These are phyloP conservation scores for Platysternon megacephalum DNA, from an alignment of 2,113 vertebrate species.

Conservation along the genomic window DNA sequence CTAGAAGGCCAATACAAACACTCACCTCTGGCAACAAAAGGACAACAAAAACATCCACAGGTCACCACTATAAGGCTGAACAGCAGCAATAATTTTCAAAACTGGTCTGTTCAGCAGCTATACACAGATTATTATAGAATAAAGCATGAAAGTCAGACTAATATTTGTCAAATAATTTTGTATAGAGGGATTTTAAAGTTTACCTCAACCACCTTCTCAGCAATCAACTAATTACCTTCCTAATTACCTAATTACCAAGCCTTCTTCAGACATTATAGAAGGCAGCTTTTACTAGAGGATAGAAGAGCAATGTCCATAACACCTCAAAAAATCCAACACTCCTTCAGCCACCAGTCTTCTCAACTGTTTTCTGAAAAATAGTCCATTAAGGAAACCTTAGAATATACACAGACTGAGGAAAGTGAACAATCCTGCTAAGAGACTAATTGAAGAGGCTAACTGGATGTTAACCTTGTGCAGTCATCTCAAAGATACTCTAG, in stretches of 20 bases:
- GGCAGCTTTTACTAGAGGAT: conserved; percentile 46
- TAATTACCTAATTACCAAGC: conserved; percentile 9
- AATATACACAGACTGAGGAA: conserved; percentile 60
- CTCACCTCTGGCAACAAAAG: conserved; percentile 11
- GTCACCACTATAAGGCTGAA: conserved; percentile 27
- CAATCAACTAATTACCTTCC: conserved; percentile 71
- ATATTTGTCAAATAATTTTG: conserved; percentile 65
- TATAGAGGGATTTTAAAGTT: conserved; percentile 65
- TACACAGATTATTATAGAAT: conserved; percentile 58
- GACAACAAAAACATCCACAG: not conserved
- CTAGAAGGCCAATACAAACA: conserved; percentile 48
- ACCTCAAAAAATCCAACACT: conserved; percentile 67
- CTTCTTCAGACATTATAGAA: conserved; percentile 59
- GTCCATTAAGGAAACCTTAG: conserved; percentile 54
- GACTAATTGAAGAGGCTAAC: not conserved
- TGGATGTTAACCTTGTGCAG: not conserved
- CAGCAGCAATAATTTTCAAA: conserved; percentile 16
- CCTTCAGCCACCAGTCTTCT: conserved; percentile 58
- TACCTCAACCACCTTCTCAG: conserved; percentile 60
- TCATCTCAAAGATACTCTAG: not conserved
- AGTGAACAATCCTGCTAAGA: conserved; percentile 17
- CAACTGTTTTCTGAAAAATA: conserved; percentile 57
- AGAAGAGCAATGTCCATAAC: conserved; percentile 64
- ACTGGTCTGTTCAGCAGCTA: conserved; percentile 33
- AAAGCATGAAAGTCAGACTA: conserved; percentile 58